phyloP scores from a whole-genome alignment of 2,888 invertebrate genomes.

The Lycophotia porphyrea region DNA sequence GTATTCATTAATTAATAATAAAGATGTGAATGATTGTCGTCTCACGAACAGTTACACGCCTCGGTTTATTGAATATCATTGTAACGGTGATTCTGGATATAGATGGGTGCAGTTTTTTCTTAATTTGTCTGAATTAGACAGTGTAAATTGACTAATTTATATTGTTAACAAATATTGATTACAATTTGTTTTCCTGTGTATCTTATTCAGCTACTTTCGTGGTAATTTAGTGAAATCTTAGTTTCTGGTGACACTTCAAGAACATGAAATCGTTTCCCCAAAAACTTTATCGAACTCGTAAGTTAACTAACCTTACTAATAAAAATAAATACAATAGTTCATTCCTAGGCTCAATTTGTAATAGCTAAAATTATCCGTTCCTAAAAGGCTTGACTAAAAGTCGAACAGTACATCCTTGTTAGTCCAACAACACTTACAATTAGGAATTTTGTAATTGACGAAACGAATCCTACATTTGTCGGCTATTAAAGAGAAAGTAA shows the following conservation, averaged over 20 bases:
- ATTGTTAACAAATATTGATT: not conserved
- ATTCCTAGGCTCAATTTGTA: not conserved
- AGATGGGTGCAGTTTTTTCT: slow-evolving; percentile 44
- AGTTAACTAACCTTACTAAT: not conserved
- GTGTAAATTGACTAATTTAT: slow-evolving; percentile 22
- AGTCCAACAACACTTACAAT: slow-evolving; percentile 20
- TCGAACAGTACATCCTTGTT: slow-evolving; percentile 15
- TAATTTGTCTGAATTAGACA: slow-evolving; percentile 20
- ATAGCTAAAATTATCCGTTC: not conserved
- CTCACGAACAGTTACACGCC: slow-evolving; percentile 43
- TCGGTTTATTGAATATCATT: slow-evolving; percentile 34
- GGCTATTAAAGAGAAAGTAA: slow-evolving; percentile 13
- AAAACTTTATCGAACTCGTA: not conserved
- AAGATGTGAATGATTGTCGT: slow-evolving; percentile 57
- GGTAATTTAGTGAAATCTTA: not conserved
- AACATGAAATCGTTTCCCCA: not conserved
- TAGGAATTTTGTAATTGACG: slow-evolving; percentile 27
- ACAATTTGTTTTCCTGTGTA: not conserved
- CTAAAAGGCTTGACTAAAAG: not conserved
- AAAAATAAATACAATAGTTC: not conserved
- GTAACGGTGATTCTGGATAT: slow-evolving; percentile 51
- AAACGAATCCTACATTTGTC: slow-evolving; percentile 26
- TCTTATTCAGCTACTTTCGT: not conserved
- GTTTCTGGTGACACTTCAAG: not conserved
- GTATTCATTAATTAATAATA: slow-evolving; percentile 66